Base-by-base conservation (phyloP, 2,888 invertebrate genomes). In the Mesorhabditis spiculigera region DNA sequence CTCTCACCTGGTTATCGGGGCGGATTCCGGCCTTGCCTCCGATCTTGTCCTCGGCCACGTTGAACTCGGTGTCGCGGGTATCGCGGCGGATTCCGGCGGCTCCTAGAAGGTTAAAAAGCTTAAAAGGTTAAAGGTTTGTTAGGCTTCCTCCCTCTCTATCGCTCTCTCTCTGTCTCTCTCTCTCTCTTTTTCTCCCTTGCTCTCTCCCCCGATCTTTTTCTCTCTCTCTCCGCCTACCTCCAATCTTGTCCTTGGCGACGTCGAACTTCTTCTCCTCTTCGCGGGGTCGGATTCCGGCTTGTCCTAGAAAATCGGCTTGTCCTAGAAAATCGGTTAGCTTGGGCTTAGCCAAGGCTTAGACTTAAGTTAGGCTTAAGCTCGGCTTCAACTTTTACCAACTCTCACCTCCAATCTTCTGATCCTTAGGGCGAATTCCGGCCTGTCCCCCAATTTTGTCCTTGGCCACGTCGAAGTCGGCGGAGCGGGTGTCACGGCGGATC, bases 11-110 rank as follows among this genome's bases (percentile, higher is more conserved):
- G n/a, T 50, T 50, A 50, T 50, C 58, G 58, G 58, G 58, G n/a
- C 58, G 58, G n/a, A 50, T 50, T 50, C 58, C 58, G 58, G 58
- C 58, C n/a, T 50, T 50, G 0, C 58, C 58, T 50, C 58, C 58
- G n/a, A 50, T 50, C n/a, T 50, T 50, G 58, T 50, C 58, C n/a
- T 50, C n/a, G 8, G 58, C n/a, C n/a, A 50, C 58, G 58, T 50
- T n/a, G 58, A 50, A 50, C n/a, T 50, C 58, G 28, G 28, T 3
- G 28, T 28, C 28, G 2, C 58, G 58, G 8, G 58, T 10, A 50
- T 50, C 58, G 8, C 58, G 58, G 58, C 58, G 58, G n/a, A 50
- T 50, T 13, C 58, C 58, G 58, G 58, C 58, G n/a, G 58, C 58
- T 10, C 58, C 58, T 50, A 50, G n/a, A 50, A 50, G 8, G 8